These are phyloP conservation scores for Thalassoma bifasciatum DNA, from an alignment of 2,113 vertebrate species.

Conservation along the genomic window DNA sequence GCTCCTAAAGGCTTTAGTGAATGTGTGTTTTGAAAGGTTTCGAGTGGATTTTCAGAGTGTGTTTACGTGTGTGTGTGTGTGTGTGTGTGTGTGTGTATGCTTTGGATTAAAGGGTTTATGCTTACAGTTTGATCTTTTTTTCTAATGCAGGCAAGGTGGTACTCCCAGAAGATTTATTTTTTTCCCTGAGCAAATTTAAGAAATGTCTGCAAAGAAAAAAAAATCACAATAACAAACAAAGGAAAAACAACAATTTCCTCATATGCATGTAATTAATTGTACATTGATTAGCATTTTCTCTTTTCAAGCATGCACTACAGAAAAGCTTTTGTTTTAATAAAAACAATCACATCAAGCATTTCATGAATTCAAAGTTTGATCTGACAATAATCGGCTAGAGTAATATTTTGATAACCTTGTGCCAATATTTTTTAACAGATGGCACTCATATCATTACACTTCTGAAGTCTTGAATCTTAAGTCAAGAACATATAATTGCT, in stretches of 20 bases:
- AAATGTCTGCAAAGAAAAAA: slow-evolving; percentile 65
- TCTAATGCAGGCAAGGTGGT: slow-evolving; percentile 76
- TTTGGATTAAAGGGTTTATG: slow-evolving; percentile 78
- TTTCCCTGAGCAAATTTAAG: slow-evolving; percentile 74
- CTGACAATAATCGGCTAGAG: slow-evolving; percentile 32
- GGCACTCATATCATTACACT: slow-evolving; percentile 46
- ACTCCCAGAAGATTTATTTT: slow-evolving; percentile 75
- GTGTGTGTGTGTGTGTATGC: slow-evolving; percentile 31
- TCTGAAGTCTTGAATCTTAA: slow-evolving; percentile 52
- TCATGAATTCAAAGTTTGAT: slow-evolving; percentile 42
- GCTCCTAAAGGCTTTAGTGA: slow-evolving; percentile 79
- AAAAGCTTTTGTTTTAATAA: slow-evolving; percentile 48
- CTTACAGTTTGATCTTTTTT: slow-evolving; percentile 81
- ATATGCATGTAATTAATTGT: slow-evolving; percentile 75
- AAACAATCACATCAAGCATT: slow-evolving; percentile 52
- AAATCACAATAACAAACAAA: slow-evolving; percentile 69
- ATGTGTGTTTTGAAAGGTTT: slow-evolving; percentile 67
- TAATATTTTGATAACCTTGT: slow-evolving; percentile 34
- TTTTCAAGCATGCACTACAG: slow-evolving; percentile 62
- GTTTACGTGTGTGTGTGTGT: slow-evolving; percentile 39
- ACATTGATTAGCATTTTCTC: slow-evolving; percentile 77
- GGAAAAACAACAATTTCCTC: slow-evolving; percentile 69
- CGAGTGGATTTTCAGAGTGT: slow-evolving; percentile 53
- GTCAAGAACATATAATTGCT: slow-evolving; percentile 54
- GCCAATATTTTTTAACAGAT: slow-evolving; percentile 55